Evolutionary conservation across 2,888 invertebrate species (phyloP), one percentile per base, ranked within the genome.

Genomic region (Mayetiola destructor): DNA sequence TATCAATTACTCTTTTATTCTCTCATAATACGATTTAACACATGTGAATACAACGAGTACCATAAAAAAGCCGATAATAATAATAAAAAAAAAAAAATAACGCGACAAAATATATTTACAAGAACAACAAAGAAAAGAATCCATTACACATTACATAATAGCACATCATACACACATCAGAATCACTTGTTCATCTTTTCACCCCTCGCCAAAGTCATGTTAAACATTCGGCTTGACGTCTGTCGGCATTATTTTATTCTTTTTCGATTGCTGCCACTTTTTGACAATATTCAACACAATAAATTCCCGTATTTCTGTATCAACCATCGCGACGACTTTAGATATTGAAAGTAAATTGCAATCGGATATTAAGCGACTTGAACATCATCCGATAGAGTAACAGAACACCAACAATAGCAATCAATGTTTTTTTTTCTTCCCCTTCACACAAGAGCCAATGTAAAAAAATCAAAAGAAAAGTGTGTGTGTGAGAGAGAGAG

Each of bases 281-380:
- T 48, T 48, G 48, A 48, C 48, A 42, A 23, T 21, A 42, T 42
- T 42, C 21, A 6, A 23, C 10, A 42, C 42, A 48, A 6, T 32
- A 48, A 48, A 48, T 27, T n/a, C n/a, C n/a, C n/a, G 29, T 14
- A 27, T 48, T 37, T 6, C 4, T 37, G 29, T 48, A 48, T 48
- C 48, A 48, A 48, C 27, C 48, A 48, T 27, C 48, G n/a, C n/a
- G 48, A 6, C 48, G 48, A 27, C 48, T 27, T 40, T n/a, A n/a
- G 40, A 40, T 40, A 40, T 48, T 27, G 29, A 48, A 16, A 23
- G 48, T 48, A 16, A 48, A 48, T 48, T 48, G 48, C 48, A 48
- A 48, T 48, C 48, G 48, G 48, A 48, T 48, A 48, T 27, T n/a
- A 27, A 48, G 48, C 18, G 27, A 27, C 40, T 40, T 40, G n/a